Percentiles rank a stretch among this genome's conserved stretches.
Conservation (phyloP, 2,888 invertebrate genomes). For the Drosophila buzzatii region DNA sequence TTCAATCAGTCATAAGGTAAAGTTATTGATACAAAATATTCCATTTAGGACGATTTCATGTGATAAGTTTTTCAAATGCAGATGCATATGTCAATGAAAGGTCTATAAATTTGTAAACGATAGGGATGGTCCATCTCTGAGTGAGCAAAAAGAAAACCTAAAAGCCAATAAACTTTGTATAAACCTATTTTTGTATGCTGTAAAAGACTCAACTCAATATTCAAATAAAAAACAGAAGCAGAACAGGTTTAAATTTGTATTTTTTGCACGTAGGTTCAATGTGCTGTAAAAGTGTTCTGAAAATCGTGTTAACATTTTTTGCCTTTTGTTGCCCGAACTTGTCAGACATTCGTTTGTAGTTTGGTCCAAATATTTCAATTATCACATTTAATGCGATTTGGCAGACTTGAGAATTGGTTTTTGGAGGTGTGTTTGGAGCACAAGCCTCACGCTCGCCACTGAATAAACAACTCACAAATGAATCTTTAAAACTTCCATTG, state of each 20-base stretch:
- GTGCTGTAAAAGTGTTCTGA: conserved; percentile 26
- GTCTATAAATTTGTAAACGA: not conserved
- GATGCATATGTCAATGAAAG: no score
- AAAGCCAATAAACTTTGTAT: not conserved
- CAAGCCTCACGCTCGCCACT: not conserved
- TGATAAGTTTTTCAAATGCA: not conserved
- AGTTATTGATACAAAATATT: not conserved
- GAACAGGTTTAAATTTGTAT: not conserved
- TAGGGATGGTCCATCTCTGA: not conserved
- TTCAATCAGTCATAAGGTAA: not conserved
- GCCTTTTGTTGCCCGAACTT: not conserved
- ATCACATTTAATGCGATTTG: conserved; percentile 22
- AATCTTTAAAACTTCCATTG: conserved; percentile 8
- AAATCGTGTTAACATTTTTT: not conserved
- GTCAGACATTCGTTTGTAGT: conserved; percentile 4
- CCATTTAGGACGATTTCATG: not conserved
- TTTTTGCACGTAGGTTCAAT: conserved; percentile 32
- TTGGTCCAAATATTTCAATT: conserved; percentile 19
- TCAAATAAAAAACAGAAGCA: not conserved
- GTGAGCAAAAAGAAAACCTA: not conserved
- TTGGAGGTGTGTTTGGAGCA: conserved; percentile 24
- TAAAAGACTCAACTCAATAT: not conserved
- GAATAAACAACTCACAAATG: not conserved
- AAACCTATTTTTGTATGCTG: not conserved
- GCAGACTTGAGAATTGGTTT: conserved; percentile 21